Conservation (phyloP, 2,113 vertebrate genomes). For the Elephas maximus region DNA sequence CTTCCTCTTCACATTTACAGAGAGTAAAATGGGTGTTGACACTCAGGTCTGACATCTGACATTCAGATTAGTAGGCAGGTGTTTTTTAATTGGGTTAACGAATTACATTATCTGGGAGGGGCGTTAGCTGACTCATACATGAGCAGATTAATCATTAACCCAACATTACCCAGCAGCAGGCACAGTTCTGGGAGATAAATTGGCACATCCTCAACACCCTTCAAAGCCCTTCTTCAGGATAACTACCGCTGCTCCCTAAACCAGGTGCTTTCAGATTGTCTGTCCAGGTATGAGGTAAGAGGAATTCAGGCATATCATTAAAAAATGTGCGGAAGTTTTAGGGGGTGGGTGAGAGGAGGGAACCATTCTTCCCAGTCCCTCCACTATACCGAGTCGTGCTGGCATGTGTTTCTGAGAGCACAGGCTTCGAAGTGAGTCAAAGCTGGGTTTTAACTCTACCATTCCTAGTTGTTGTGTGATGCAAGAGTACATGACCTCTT, state of each 20-base stretch:
- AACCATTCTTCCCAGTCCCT: neutral
- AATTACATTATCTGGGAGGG: neutral
- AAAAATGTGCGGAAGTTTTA: neutral
- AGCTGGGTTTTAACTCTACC: neutral
- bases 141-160: conserved; percentile 32
- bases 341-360: neutral
- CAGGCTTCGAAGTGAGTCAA: neutral
- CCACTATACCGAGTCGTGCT: neutral
- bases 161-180: neutral
- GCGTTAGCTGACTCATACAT: neutral
- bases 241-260: neutral
- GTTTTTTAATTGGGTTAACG: neutral
- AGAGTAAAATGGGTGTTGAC: neutral
- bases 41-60: neutral
- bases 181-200: neutral
- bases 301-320: neutral
- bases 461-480: neutral
- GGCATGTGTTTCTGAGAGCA: neutral
- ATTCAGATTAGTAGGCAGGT: neutral
- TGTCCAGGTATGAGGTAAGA: neutral
- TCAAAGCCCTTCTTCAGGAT: neutral
- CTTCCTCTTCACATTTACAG: neutral
- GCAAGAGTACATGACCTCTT: neutral
- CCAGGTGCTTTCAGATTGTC: neutral
- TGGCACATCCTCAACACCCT: neutral